A percentile compares a stretch with the other conserved stretches of the same genome.
Conservation (phyloP, 2,888 invertebrate species). For the Euplagia quadripunctaria region DNA sequence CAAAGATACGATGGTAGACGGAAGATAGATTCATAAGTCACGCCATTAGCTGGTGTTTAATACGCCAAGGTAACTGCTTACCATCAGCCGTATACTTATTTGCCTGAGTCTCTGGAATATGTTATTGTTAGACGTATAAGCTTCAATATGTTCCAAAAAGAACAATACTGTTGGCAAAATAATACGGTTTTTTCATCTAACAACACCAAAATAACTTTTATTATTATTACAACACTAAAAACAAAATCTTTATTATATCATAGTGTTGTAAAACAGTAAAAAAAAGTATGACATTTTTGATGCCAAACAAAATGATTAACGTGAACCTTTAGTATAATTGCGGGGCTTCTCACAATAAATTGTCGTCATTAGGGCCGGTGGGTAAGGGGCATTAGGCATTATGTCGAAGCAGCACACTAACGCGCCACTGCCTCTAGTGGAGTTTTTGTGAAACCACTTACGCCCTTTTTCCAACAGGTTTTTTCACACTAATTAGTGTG, state of each 20-base stretch:
- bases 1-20: no score
- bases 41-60: no score
- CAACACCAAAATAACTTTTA: no score
- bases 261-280: not conserved
- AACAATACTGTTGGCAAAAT: no score
- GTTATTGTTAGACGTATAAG: no score
- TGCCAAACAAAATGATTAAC: slow-evolving; percentile 4
- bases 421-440: slow-evolving; percentile 44
- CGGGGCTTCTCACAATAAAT: slow-evolving; percentile 64
- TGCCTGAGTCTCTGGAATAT: no score
- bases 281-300: not conserved
- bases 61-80: no score
- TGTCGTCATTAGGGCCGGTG: slow-evolving; percentile 67
- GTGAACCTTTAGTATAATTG: slow-evolving; percentile 36
- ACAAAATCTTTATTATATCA: not conserved
- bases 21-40: no score
- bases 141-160: no score
- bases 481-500: slow-evolving; percentile 66
- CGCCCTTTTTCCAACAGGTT: slow-evolving; percentile 57
- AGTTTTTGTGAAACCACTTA: slow-evolving; percentile 58
- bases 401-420: slow-evolving; percentile 49
- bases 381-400: slow-evolving; percentile 66
- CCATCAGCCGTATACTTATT: no score
- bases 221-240: no score
- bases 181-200: no score